Evolutionary conservation across 2,113 vertebrate species (phyloP).

Genomic region (Octodon degus): DNA sequence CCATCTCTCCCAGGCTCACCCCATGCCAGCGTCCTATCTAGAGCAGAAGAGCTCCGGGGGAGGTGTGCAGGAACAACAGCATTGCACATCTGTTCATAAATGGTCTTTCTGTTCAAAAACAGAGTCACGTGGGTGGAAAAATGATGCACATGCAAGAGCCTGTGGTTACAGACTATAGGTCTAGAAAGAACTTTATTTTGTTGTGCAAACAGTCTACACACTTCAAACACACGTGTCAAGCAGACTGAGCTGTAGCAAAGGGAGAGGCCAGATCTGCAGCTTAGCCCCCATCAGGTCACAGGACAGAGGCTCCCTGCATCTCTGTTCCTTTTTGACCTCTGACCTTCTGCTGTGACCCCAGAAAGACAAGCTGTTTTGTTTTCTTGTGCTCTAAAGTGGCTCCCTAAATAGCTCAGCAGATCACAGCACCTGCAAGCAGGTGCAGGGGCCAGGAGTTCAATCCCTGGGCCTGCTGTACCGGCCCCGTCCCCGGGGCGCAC

Average conservation of each 20-base stretch:
- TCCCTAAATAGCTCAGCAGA: background rate
- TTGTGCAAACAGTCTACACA: slow-evolving; percentile 1
- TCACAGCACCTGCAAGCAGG: no score
- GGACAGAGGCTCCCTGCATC: background rate
- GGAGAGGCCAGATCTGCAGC: background rate
- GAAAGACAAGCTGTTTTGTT: background rate
- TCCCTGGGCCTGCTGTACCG: no score
- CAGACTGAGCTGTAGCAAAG: background rate
- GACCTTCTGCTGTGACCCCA: background rate
- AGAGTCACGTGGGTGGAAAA: background rate
- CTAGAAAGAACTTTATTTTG: slow-evolving; percentile 43
- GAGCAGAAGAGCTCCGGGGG: background rate
- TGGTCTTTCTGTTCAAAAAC: background rate
- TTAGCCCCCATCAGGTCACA: background rate
- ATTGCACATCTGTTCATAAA: no score
- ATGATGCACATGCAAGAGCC: background rate
- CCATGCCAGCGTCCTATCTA: background rate
- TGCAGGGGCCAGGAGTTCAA: no score
- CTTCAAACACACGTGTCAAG: background rate
- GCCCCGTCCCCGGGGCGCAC: no score
- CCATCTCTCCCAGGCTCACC: background rate
- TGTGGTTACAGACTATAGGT: background rate
- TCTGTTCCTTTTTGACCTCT: background rate
- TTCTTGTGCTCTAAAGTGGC: background rate
- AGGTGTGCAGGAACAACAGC: background rate